Percentiles rank a stretch among this genome's conserved stretches.
phyloP scores from a whole-genome alignment of 2,888 invertebrate species.

The Epirrhoe tristata region DNA sequence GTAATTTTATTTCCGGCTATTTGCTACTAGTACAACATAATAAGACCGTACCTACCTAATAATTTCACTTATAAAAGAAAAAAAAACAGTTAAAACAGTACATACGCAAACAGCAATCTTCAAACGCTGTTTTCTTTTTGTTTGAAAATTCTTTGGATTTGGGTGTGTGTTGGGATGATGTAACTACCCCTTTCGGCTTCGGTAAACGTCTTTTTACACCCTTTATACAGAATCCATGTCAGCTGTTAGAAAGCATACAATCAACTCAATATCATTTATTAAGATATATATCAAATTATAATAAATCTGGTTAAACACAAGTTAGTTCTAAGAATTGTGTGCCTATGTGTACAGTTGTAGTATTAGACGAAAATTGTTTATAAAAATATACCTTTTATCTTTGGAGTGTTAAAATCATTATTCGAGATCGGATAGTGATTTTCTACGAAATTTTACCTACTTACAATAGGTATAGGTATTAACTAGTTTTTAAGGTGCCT shows the following conservation, averaged over 20 bases:
- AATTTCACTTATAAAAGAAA: too few relatives aligned
- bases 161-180: too few relatives aligned
- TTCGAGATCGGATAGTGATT: conserved; percentile 49
- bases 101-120: too few relatives aligned
- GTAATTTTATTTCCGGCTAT: too few relatives aligned
- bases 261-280: conserved; percentile 9
- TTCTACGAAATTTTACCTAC: conserved; percentile 47
- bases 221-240: conserved; percentile 26
- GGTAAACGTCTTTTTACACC: too few relatives aligned
- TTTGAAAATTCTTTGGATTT: too few relatives aligned
- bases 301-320: conserved; percentile 35
- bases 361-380: conserved; percentile 52
- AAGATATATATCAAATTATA: conserved; percentile 18
- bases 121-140: too few relatives aligned
- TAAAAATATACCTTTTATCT: conserved; percentile 46
- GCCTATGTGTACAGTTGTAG: conserved; percentile 82
- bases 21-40: too few relatives aligned
- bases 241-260: conserved; percentile 20
- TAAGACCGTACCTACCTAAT: too few relatives aligned
- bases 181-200: too few relatives aligned
- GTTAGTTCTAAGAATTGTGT: conserved; percentile 79
- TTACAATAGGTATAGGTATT: conserved; percentile 63
- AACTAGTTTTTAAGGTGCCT: conserved; percentile 72
- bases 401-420: conserved; percentile 42
- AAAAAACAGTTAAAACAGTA: too few relatives aligned